phyloP scores from a whole-genome alignment of 1,140 invertebrate species.

The Panagrolaimus sp. region DNA sequence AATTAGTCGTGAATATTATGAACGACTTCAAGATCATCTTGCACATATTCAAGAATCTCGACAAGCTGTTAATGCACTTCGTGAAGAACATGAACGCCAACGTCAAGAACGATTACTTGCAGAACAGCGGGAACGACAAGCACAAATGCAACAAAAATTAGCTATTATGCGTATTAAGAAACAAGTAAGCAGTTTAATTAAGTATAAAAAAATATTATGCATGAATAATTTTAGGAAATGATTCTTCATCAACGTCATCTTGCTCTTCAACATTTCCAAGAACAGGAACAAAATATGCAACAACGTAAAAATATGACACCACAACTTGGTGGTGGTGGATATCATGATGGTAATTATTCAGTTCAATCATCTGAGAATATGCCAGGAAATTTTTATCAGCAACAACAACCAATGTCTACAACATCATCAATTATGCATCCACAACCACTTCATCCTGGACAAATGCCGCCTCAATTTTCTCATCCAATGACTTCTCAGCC shows the following conservation, averaged over 20 bases:
- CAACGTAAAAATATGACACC: too few species aligned
- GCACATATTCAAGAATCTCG: constrained; percentile 86
- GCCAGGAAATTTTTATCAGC: too few species aligned
- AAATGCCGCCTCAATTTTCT: too few species aligned
- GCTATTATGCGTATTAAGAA: constrained; percentile 98
- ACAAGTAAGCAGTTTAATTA: constrained; percentile 63
- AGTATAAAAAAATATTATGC: not conserved
- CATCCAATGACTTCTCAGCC: too few species aligned
- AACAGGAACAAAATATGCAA: constrained; percentile 42
- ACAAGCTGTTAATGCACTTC: constrained; percentile 84
- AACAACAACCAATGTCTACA: too few species aligned
- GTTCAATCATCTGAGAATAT: too few species aligned
- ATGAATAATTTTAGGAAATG: constrained; percentile 49
- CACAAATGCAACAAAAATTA: constrained; percentile 86
- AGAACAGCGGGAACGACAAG: constrained; percentile 70
- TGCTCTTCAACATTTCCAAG: constrained; percentile 54
- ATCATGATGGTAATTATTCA: too few species aligned
- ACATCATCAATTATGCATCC: too few species aligned
- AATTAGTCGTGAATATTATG: constrained; percentile 79
- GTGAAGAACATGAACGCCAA: constrained; percentile 87
- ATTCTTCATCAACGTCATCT: constrained; percentile 47
- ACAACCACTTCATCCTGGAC: too few species aligned
- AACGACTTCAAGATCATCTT: constrained; percentile 89
- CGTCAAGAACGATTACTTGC: constrained; percentile 74
- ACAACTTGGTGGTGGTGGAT: too few species aligned